Base-by-base conservation (phyloP, 2,113 vertebrate species). In the Lonchura striata region DNA sequence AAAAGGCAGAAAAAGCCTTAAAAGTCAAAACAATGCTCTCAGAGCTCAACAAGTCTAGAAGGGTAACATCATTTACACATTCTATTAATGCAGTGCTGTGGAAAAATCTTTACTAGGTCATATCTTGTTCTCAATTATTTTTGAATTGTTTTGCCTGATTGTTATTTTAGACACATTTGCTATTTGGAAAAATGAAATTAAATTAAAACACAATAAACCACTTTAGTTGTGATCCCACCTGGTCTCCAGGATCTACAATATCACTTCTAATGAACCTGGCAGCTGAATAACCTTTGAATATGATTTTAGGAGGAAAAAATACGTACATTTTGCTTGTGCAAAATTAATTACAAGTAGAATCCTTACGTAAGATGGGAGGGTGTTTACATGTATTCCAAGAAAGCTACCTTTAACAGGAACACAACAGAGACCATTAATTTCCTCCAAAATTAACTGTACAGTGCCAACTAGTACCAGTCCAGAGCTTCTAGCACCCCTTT, bases 191-290 rank as follows among this genome's bases (percentile, higher is more conserved):
- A 96, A 84, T 78, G 6, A 91, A 89, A 84, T 86, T 78, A 75
- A 95, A 89, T 88, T 46, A 77, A 89, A 95, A 86, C 46, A 95
- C 42, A 71, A 81, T 81, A 72, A 94, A 17, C 35, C 37, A 70
- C 69, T 81, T 28, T 31, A 78, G 39, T n/a, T 75, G 52, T 25
- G 52, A 87, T 92, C 30, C 61, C 90, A 92, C 72, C 64, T 82
- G 69, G 60, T 89, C 74, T 94, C 84, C 33, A 42, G 68, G 22
- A 46, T 54, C 30, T 86, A 66, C 11, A 42, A 31, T 9, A 74
- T 71, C 52, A 78, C 7, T 71, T 74, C 15, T 84, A 95, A 95
- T 78, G 77, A 95, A 91, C 11, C n/a, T 59, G 39, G n/a, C 41
- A 95, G 60, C 33, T 75, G 44, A 88, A 84, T 75, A 64, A 75